These are phyloP conservation scores for Paratilapia polleni DNA, from an alignment of 2,113 vertebrate species.

Conservation along the genomic window DNA sequence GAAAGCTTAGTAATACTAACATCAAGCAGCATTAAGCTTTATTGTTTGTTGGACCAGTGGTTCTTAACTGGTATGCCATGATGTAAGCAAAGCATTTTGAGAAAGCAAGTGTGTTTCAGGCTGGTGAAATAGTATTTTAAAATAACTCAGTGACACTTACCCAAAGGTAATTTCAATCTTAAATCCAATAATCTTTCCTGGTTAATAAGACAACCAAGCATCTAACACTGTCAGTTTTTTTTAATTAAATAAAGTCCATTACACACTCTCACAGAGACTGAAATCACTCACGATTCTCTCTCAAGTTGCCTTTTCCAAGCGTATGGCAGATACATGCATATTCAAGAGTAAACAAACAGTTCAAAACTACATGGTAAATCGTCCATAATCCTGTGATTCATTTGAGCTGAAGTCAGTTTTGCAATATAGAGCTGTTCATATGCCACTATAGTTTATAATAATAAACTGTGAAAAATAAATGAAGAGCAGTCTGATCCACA, in stretches of 20 bases:
- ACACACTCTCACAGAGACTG: conserved; percentile 16
- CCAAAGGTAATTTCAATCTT: no score
- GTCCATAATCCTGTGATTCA: not conserved
- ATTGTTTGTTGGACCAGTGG: not conserved
- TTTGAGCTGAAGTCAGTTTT: conserved; percentile 2
- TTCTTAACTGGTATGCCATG: not conserved
- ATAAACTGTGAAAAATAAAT: conserved; percentile 8
- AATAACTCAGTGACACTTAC: not conserved
- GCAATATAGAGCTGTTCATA: not conserved
- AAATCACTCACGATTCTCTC: conserved; percentile 6
- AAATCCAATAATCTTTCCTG: not conserved
- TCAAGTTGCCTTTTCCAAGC: not conserved
- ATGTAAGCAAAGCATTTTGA: not conserved
- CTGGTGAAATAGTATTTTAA: not conserved
- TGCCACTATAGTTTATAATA: not conserved
- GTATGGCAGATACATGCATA: conserved; percentile 29
- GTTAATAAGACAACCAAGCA: not conserved
- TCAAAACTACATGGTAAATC: not conserved
- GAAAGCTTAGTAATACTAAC: not conserved
- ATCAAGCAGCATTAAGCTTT: not conserved
- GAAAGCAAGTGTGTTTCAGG: not conserved
- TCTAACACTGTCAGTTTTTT: conserved; percentile 21
- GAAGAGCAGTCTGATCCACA: not conserved
- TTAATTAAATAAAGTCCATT: conserved; percentile 37
- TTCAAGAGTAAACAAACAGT: not conserved